Base-by-base conservation (phyloP, 2,888 invertebrate species). In the Epistrophe grossulariae region DNA sequence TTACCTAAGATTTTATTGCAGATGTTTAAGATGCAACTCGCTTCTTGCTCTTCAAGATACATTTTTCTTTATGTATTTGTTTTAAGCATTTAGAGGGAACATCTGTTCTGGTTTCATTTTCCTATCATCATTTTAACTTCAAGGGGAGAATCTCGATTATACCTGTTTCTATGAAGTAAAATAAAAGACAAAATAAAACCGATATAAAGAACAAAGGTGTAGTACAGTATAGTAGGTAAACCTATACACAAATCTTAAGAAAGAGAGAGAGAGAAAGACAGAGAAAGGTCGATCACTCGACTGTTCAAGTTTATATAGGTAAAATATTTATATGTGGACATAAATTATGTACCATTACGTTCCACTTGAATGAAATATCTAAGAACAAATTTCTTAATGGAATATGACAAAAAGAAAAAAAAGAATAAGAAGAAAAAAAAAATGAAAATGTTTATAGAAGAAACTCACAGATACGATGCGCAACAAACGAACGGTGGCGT, bases 281-380 rank as follows among this genome's bases (percentile, higher is more conserved):
- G n/a, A n/a, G 55, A 78, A 83, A 84, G 79, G 79, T 84, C 79
- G 80, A 76, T 84, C 76, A 72, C 78, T 66, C 19, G 60, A 62
- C 28, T 55, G 24, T 24, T 55, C 8, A 31, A 55, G 28, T 31
- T 55, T 15, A 55, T 55, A 52, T 24, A 15, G 15, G 55, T 31
- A 55, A 6, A 52, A 28, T 8, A 24, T 24, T 24, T 28, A 8
- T 28, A 8, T 55, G 38, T 76, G 19, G 24, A 55, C 60, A 40
- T 62, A 43, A 62, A 43, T 43, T 62, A 43, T 24, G 52, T 52
- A 31, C 35, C 50, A 62, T 70, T 55, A 45, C 19, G 50, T 84
- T 76, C 52, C 24, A 77, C 72, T 77, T 84, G 80, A 84, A 84
- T 84, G 79, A 84, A 84, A 73, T 62, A 24, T 24, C 62, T 15